A percentile compares a stretch with the other conserved stretches of the same genome.
These are phyloP conservation scores for Merluccius polli DNA, from an alignment of 2,797 vertebrate genomes.

Conservation along the genomic window DNA sequence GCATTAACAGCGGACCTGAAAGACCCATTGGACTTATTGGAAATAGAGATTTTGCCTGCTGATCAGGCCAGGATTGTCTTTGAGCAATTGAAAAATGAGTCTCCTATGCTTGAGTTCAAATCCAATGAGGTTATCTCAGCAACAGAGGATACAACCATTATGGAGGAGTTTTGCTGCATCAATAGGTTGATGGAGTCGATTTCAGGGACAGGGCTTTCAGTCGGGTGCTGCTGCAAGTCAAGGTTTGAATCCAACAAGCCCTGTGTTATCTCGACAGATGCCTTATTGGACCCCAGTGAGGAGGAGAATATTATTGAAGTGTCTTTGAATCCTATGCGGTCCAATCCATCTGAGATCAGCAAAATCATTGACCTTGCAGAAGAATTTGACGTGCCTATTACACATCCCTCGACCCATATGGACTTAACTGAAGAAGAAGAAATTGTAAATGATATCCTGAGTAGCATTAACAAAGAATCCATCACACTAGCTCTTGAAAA, in stretches of 20 bases:
- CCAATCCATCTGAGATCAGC: constrained; percentile 1
- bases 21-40: constrained; percentile 40
- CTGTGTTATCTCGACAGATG: not conserved
- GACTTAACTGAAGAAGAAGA: constrained; percentile 9
- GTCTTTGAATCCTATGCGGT: not conserved
- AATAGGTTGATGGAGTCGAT: constrained; percentile 36
- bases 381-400: not conserved
- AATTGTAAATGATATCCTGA: not conserved
- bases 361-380: constrained; percentile 16
- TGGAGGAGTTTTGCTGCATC: constrained; percentile 60
- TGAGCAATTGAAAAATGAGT: constrained; percentile 14
- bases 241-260: not conserved
- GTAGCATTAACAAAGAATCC: not conserved
- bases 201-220: not conserved
- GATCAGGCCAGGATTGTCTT: constrained; percentile 53
- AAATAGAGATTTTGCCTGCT: constrained; percentile 56
- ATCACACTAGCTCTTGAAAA: not conserved
- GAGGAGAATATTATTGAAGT: not conserved
- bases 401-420: not conserved
- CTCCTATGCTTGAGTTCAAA: not conserved
- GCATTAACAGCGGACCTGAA: not conserved
- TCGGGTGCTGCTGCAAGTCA: constrained; percentile 34
- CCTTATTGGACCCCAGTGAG: not conserved
- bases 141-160: not conserved
- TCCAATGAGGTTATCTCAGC: not conserved